Conservation (phyloP, 2,888 invertebrate genomes). For the Dasypolia templi region DNA sequence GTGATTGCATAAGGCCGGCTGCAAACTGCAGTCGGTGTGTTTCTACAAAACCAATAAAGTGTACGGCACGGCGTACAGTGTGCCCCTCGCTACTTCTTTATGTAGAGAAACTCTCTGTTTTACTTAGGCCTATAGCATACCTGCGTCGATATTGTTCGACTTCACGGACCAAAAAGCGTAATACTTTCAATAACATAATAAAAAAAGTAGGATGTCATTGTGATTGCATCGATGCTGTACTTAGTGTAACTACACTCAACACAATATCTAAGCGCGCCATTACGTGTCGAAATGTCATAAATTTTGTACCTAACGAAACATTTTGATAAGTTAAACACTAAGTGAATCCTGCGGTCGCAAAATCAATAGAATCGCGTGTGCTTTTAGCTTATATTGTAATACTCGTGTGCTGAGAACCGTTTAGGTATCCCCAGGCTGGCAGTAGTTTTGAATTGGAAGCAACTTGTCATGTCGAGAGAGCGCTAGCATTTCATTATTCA, state of each 20-base stretch:
- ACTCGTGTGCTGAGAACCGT: too few species aligned
- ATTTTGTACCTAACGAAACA: not conserved
- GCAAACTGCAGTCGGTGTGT: not conserved
- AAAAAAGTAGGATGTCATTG: not conserved
- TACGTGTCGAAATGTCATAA: not conserved
- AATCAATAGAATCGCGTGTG: not conserved
- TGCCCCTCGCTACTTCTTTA: constrained; percentile 2
- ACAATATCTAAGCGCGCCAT: not conserved
- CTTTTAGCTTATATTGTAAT: not conserved
- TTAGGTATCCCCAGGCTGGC: too few species aligned
- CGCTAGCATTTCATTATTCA: not conserved
- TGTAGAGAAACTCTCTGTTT: not conserved
- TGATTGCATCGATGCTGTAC: not conserved
- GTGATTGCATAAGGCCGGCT: constrained; percentile 21
- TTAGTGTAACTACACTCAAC: not conserved
- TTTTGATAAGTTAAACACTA: not conserved
- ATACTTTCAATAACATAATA: not conserved
- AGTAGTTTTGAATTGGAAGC: not conserved
- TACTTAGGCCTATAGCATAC: not conserved
- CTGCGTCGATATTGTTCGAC: not conserved
- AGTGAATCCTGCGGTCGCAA: too few species aligned
- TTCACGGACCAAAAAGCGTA: not conserved
- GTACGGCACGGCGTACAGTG: constrained; percentile 16
- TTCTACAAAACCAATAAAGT: constrained; percentile 42
- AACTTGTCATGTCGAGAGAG: not conserved